These are phyloP conservation scores for Helicoverpa assulta DNA, from an alignment of 2,888 invertebrate species.

Conservation along the genomic window DNA sequence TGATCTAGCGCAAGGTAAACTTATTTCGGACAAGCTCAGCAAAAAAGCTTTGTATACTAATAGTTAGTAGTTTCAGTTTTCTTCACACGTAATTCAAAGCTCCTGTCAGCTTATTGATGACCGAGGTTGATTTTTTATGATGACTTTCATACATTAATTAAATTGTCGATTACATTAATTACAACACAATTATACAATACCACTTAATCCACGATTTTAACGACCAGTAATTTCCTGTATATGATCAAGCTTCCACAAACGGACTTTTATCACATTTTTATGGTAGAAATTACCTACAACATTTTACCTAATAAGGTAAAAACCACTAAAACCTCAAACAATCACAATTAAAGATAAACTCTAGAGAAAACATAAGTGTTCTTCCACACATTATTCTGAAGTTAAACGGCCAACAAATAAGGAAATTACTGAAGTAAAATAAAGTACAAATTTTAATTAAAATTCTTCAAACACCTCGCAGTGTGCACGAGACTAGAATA, in stretches of 20 bases:
- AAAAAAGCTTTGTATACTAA: too few relatives aligned
- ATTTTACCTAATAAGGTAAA: background rate
- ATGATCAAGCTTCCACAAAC: background rate
- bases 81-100: too few relatives aligned
- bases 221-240: constrained; percentile 16
- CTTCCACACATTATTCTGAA: constrained; percentile 26
- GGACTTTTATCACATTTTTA: background rate
- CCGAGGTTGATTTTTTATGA: too few relatives aligned
- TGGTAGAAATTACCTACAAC: constrained; percentile 1
- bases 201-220: constrained; percentile 1
- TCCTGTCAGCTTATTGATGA: too few relatives aligned
- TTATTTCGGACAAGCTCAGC: too few relatives aligned
- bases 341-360: constrained; percentile 20
- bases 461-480: constrained; percentile 44
- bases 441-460: constrained; percentile 52
- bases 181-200: background rate
- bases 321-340: background rate
- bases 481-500: constrained; percentile 22
- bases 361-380: constrained; percentile 20
- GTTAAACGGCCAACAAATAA: constrained; percentile 38
- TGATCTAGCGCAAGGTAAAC: too few relatives aligned
- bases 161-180: constrained; percentile 14
- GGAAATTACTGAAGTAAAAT: constrained; percentile 43
- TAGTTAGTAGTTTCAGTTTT: too few relatives aligned
- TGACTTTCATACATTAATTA: too few relatives aligned